phyloP scores from a whole-genome alignment of 2,888 invertebrate genomes.

The Osmoderma eremita region DNA sequence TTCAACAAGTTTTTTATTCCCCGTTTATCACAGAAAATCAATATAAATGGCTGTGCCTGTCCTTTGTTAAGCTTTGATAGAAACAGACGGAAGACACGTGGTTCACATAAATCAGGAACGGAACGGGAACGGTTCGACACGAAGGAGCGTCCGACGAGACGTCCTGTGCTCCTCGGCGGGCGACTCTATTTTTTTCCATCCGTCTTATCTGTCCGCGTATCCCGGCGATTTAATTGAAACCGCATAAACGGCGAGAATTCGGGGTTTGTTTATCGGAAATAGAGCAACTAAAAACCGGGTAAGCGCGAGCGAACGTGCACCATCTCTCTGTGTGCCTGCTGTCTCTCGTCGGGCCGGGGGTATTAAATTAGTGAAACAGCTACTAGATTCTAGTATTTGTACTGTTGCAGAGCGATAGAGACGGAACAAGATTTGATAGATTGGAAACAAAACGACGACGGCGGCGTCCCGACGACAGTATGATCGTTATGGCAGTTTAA shows the following conservation, averaged over 20 bases:
- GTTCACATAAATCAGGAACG: constrained; percentile 45
- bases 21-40: constrained; percentile 65
- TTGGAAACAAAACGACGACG: constrained; percentile 32
- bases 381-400: constrained; percentile 35
- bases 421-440: constrained; percentile 33
- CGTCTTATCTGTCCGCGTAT: constrained; percentile 10
- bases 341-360: constrained; percentile 24
- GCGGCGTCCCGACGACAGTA: constrained; percentile 26
- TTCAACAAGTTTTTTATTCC: constrained; percentile 68
- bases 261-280: constrained; percentile 35
- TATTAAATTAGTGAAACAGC: constrained; percentile 37
- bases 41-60: constrained; percentile 64
- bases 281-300: constrained; percentile 34
- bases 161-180: constrained; percentile 4
- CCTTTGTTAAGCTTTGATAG: constrained; percentile 63
- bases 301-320: constrained; percentile 21
- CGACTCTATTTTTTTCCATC: constrained; percentile 10
- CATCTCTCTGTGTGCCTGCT: constrained; percentile 4
- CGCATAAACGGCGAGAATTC: constrained; percentile 25
- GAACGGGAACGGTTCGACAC: constrained; percentile 24
- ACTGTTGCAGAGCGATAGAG: constrained; percentile 35
- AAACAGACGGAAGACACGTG: constrained; percentile 61
- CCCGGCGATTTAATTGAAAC: constrained; percentile 30
- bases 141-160: constrained; percentile 23
- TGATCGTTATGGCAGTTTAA: constrained; percentile 36